phyloP scores from a whole-genome alignment of 1,140 invertebrate genomes.

The Drosophila ohnishii region DNA sequence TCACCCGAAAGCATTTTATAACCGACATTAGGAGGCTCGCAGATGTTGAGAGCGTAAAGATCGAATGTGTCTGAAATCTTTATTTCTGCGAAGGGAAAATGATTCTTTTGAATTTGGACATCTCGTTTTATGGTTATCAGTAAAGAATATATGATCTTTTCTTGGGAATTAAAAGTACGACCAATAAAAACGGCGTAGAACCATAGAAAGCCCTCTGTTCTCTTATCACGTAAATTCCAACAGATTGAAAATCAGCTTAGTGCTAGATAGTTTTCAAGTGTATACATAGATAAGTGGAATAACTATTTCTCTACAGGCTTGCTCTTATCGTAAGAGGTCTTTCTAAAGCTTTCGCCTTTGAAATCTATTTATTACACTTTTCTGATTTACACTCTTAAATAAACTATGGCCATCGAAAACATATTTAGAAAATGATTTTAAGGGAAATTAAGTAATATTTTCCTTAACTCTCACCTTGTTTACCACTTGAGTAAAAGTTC shows the following conservation, averaged over 20 bases:
- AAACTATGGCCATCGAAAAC: background rate
- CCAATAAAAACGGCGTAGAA: background rate
- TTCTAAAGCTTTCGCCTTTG: background rate
- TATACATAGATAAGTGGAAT: constrained; percentile 1
- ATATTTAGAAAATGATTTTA: too few species aligned
- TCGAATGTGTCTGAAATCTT: background rate
- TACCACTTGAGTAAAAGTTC: background rate
- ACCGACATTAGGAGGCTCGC: background rate
- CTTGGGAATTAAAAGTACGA: background rate
- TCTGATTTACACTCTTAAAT: background rate
- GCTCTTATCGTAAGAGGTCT: constrained; percentile 4
- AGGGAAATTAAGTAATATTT: constrained; percentile 7
- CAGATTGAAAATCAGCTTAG: constrained; percentile 12
- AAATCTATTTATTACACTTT: background rate
- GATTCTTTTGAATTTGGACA: background rate
- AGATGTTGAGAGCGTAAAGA: background rate
- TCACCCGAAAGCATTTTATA: background rate
- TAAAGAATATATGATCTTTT: background rate
- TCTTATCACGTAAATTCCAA: constrained; percentile 2
- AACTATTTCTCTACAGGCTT: background rate
- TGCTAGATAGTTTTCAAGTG: constrained; percentile 10
- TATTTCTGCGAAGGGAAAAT: background rate
- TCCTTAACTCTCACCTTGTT: background rate
- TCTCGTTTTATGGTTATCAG: background rate
- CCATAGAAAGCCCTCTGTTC: background rate